Conservation (phyloP, 2,888 invertebrate species). For the Flabesymbios commensalis region DNA sequence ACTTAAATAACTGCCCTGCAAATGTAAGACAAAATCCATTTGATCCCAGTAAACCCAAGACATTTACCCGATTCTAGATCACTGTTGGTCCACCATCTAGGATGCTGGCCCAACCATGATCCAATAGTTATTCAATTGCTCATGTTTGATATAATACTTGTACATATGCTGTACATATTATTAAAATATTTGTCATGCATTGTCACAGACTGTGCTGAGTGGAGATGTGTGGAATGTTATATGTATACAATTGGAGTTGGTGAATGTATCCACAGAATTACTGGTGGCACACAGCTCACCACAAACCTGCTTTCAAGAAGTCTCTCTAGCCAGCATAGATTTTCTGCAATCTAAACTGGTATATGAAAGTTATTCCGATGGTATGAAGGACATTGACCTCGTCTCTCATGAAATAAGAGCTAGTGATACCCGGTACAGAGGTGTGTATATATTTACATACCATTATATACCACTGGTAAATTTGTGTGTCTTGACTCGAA, state of each 20-base stretch:
- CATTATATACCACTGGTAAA: too few relatives aligned
- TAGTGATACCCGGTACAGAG: conserved; percentile 73
- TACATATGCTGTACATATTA: too few relatives aligned
- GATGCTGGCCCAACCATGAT: too few relatives aligned
- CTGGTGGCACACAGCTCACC: conserved; percentile 40
- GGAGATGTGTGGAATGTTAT: conserved; percentile 75
- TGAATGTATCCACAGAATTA: conserved; percentile 81
- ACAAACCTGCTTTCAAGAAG: conserved; percentile 39
- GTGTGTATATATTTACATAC: too few relatives aligned
- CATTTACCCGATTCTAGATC: too few relatives aligned
- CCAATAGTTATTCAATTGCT: too few relatives aligned
- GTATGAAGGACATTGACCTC: conserved; percentile 87
- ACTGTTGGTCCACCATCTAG: too few relatives aligned
- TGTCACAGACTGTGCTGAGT: conserved; percentile 58
- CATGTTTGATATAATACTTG: too few relatives aligned
- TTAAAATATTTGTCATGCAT: conserved; percentile 9
- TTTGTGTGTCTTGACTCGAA: too few relatives aligned
- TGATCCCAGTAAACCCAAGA: too few relatives aligned
- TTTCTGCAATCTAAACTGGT: conserved; percentile 87
- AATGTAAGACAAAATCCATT: too few relatives aligned
- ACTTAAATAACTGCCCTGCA: too few relatives aligned
- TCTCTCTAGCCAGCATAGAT: conserved; percentile 79
- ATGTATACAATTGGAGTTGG: conserved; percentile 80
- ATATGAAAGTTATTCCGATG: conserved; percentile 84
- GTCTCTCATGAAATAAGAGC: conserved; percentile 88